These are phyloP conservation scores for Nephotettix cincticeps DNA, from an alignment of 1,140 invertebrate genomes.

Conservation along the genomic window DNA sequence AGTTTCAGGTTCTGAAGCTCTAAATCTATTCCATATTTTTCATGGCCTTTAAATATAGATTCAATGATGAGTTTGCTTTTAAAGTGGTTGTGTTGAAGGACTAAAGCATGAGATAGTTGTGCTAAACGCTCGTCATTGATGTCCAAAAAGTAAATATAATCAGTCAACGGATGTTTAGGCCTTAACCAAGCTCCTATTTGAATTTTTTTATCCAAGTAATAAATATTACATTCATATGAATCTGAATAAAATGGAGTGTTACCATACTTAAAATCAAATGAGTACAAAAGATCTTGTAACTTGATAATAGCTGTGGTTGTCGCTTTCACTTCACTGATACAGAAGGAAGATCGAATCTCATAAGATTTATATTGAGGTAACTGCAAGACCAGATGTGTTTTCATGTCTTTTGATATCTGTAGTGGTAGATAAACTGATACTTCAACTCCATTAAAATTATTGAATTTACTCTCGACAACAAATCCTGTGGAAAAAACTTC, in stretches of 20 bases:
- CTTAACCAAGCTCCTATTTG: not conserved
- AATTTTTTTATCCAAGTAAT: not conserved
- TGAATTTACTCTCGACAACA: not conserved
- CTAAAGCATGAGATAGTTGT: not conserved
- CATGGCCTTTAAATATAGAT: slow-evolving; percentile 7
- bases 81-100: not conserved
- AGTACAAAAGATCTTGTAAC: not conserved
- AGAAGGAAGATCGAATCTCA: not conserved
- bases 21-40: slow-evolving; percentile 18
- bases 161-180: not conserved
- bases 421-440: slow-evolving; percentile 3
- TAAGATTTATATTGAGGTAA: not conserved
- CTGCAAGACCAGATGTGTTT: not conserved
- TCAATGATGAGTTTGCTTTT: not conserved
- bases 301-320: not conserved
- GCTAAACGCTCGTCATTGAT: not conserved
- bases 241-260: not conserved
- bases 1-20: not conserved
- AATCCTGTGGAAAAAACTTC: not conserved
- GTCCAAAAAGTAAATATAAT: slow-evolving; percentile 7
- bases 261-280: not conserved
- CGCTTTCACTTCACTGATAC: not conserved
- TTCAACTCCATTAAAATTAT: not conserved
- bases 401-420: not conserved
- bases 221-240: not conserved